Percentiles rank a stretch among this genome's conserved stretches.
These are phyloP conservation scores for Manis crassicaudata DNA, from an alignment of 2,797 vertebrate species.

Conservation along the genomic window DNA sequence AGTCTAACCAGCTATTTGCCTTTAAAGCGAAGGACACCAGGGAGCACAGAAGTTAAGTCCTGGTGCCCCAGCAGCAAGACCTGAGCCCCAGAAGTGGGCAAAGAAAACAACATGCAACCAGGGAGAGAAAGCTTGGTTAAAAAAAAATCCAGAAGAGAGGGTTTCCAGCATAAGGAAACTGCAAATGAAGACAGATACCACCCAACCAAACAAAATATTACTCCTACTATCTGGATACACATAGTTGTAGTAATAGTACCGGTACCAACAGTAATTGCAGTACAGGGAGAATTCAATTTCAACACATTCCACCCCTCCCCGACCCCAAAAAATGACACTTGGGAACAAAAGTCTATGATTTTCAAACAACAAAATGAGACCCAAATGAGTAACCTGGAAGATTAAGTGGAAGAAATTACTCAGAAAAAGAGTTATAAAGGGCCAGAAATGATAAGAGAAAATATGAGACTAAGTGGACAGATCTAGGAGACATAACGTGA, in stretches of 20 bases:
- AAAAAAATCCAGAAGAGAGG: not conserved
- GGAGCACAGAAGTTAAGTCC: not conserved
- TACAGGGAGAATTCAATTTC: not conserved
- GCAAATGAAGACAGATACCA: not conserved
- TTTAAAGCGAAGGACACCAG: not conserved
- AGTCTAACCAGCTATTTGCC: too few relatives aligned
- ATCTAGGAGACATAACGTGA: not conserved
- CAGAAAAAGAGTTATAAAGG: not conserved
- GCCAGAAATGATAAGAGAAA: not conserved
- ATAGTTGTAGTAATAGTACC: not conserved
- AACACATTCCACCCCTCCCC: not conserved
- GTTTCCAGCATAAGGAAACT: slow-evolving; percentile 1
- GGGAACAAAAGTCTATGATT: not conserved
- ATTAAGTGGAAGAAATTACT: not conserved
- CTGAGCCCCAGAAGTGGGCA: not conserved
- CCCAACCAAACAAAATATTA: not conserved
- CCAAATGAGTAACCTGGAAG: not conserved
- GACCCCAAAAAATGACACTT: not conserved
- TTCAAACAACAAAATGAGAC: not conserved
- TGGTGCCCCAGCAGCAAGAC: not conserved
- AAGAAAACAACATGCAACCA: not conserved
- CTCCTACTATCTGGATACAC: not conserved
- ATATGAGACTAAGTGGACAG: not conserved
- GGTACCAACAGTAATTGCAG: not conserved
- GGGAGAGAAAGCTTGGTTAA: not conserved